Base-by-base conservation (phyloP, 1,140 invertebrate species). In the Diachasmimorpha longicaudata region DNA sequence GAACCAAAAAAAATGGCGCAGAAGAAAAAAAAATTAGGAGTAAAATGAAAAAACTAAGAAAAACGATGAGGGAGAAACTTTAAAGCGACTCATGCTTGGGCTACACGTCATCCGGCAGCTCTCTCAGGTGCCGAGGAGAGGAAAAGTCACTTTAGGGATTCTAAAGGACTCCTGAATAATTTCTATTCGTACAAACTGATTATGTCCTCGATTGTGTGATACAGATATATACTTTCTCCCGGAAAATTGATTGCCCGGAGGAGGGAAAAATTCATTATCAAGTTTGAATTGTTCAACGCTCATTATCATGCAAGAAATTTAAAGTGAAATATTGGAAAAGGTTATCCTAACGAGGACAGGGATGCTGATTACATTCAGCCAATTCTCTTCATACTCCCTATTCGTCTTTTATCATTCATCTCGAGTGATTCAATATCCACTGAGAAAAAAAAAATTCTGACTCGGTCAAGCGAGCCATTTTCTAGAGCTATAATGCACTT, bases 41-140 rank as follows among this genome's bases (percentile, higher is more conserved):
- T 1, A 4, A 37, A 68, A 68, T 21, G 13, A 16, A 69, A 70
- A 63, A 70, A 42, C 63, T 11, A 21, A 37, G 39, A 58, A 73
- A 70, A 72, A 66, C 48, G 21, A 66, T 25, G 13, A 31, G 37
- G 36, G 67, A 67, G 19, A 77, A 77, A 78, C 52, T 77, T 77
- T 76, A 72, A 75, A 79, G 52, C 71, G 70, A 78, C 72, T 78
- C 76, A 78, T 76, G 79, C 74, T 76, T 39, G 19, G 69, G 72
- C 74, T 77, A 75, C 76, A 74, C 69, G 71, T 76, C 79, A 76
- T 76, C 37, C 48, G 21, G 16, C 37, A 44, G 46, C 46, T 63
- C 55, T 73, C 31, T 72, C 48, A 72, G 71, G 71, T 74, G 66
- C 14, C 66, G n/a, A 70, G 67, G 31, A 42, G 36, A 52, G 39